Conservation (phyloP, 2,113 vertebrate genomes). For the Taurulus bubalis region DNA sequence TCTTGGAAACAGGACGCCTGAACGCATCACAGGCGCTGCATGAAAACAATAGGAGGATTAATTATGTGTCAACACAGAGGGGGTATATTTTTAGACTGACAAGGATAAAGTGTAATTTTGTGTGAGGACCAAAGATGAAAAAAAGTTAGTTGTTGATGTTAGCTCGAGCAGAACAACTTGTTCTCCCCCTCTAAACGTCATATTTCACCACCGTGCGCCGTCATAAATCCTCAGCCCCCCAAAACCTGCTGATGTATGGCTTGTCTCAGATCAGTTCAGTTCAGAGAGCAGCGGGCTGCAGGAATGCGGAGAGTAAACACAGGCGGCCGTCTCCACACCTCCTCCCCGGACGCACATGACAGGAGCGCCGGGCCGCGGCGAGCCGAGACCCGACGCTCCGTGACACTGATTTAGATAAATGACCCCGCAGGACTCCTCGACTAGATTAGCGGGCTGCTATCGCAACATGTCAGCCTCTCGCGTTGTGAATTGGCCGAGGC, state of each 20-base stretch:
- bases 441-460: constrained; percentile 51
- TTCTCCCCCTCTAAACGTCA: background rate
- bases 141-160: background rate
- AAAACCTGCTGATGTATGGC: constrained; percentile 47
- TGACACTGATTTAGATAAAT: constrained; percentile 92
- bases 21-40: background rate
- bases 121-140: background rate
- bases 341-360: constrained; percentile 77
- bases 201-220: constrained; percentile 30
- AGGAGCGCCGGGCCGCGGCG: constrained; percentile 74
- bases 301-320: constrained; percentile 81
- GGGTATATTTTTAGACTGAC: background rate
- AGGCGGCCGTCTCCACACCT: constrained; percentile 69
- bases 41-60: background rate
- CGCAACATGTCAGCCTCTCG: constrained; percentile 45
- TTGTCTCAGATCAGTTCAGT: constrained; percentile 38
- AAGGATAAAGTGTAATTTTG: background rate
- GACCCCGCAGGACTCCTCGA: constrained; percentile 57
- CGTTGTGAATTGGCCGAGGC: background rate
- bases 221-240: constrained; percentile 37
- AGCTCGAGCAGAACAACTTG: background rate
- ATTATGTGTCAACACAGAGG: background rate
- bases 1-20: background rate
- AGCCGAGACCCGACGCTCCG: constrained; percentile 77
- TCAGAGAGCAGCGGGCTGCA: constrained; percentile 55